Evolutionary conservation across 2,888 invertebrate species (phyloP), one percentile per base, ranked within the genome.

Genomic region (Polymixis lichenea): DNA sequence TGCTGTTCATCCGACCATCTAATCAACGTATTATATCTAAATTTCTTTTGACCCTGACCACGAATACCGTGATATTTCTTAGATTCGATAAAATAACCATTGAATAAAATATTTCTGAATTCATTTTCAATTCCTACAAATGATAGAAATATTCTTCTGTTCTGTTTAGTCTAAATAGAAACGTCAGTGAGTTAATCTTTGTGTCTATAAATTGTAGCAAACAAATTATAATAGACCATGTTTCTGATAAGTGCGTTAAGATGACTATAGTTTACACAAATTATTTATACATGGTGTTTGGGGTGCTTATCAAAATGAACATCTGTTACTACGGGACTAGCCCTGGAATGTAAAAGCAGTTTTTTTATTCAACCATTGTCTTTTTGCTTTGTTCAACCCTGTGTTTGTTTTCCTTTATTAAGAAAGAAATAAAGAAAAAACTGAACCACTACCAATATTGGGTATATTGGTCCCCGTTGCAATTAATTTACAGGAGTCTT

Each of bases 141-240:
- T 43, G 51, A 51, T 43, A 60, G 17, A 74, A 72, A 51, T 74
- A 60, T 43, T n/a, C 22, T 38, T n/a, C 17, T 51, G 43, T 55
- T 62, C 49, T 75, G 62, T 75, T 75, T 75, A 64, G 56, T 75
- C 38, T 64, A 49, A 64, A 75, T 58, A 28, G 38, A 43, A 58
- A 51, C 65, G 65, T 62, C 61, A 49, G 19, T 19, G 28, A 75
- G 38, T 64, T 51, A 65, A 64, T 75, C 58, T 65, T 38, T 19
- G 46, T 38, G 1, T 74, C 61, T 55, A 13, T 32, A 75, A 53
- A 46, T 55, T 53, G 61, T 22, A 55, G 19, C 53, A 9, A 28
- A 43, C 43, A 51, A 8, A 43, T 73, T 53, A 28, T 46, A 69
- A 53, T 61, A n/a, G n/a, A 74, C 53, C 28, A 19, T 46, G 32